These are phyloP conservation scores for Drosophila carrolli DNA, from an alignment of 1,140 invertebrate species.

Conservation along the genomic window DNA sequence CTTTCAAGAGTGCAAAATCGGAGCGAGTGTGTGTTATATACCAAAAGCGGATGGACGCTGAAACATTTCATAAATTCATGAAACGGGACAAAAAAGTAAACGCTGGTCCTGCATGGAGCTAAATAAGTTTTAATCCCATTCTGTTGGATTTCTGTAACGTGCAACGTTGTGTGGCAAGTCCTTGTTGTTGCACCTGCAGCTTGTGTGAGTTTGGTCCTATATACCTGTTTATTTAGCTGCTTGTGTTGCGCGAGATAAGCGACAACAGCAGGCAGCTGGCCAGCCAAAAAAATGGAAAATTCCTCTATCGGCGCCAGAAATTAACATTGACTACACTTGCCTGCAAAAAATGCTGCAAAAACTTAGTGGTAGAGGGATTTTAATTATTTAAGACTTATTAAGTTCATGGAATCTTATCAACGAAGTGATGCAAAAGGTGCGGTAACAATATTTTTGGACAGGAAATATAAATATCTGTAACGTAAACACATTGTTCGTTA, in stretches of 20 bases:
- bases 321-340: conserved; percentile 43
- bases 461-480: too few relatives aligned
- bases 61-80: conserved; percentile 63
- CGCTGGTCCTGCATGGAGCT: conserved; percentile 41
- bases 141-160: conserved; percentile 64
- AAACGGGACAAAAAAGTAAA: conserved; percentile 26
- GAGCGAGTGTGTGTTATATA: background rate
- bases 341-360: conserved; percentile 16
- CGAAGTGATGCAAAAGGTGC: too few relatives aligned
- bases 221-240: conserved; percentile 55
- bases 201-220: conserved; percentile 14
- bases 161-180: conserved; percentile 39
- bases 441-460: too few relatives aligned
- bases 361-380: background rate
- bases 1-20: background rate
- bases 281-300: conserved; percentile 24
- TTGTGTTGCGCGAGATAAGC: conserved; percentile 42
- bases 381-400: background rate
- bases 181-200: conserved; percentile 40
- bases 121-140: conserved; percentile 80
- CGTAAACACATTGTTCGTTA: too few relatives aligned
- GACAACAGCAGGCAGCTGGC: conserved; percentile 46
- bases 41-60: conserved; percentile 22
- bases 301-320: conserved; percentile 28
- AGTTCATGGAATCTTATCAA: too few relatives aligned